Evolutionary conservation across 2,113 vertebrate genomes (phyloP), one percentile per base, ranked within the genome.

Genomic region (Cathartes aura): DNA sequence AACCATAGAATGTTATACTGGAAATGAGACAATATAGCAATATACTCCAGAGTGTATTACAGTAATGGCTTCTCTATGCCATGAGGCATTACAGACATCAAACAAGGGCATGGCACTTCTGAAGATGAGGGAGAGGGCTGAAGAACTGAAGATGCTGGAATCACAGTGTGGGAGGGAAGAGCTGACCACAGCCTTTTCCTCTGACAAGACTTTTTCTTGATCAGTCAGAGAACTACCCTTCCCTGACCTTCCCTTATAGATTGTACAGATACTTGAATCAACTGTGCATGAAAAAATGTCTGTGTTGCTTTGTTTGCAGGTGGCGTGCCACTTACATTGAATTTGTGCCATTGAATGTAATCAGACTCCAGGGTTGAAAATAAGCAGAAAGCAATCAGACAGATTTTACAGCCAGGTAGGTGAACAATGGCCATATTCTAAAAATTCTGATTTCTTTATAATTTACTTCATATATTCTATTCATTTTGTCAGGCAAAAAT

Each of bases 161-260:
- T 73, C 9, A 36, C 26, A 12, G n/a, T 36, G 30, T 68, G 60
- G n/a, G 76, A 92, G 14, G 71, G 59, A 97, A 97, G 72, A 97
- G 96, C 96, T 98, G 93, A 98, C 72, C 87, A 91, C 42, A 93
- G 63, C 45, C 81, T 87, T 97, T 98, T 91, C 47, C 34, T 95
- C 92, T 96, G 75, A 82, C 78, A 82, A 95, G 50, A 40, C 32
- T 17, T 82, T 88, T 68, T 87, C 90, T 93, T 91, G 87, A 78
- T 93, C 76, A 76, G 30, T 43, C 59, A 82, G 66, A 82, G 43
- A 22, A 22, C 48, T 75, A 50, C 72, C 91, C 81, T 96, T 97
- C 56, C 21, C 52, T 95, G 95, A 95, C 97, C 93, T 98, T 97
- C 96, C 92, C 89, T 81, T 78, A 93, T 42, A 95, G 96, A 96